phyloP scores from a whole-genome alignment of 2,888 invertebrate genomes.

The Cantharis flavilabris region DNA sequence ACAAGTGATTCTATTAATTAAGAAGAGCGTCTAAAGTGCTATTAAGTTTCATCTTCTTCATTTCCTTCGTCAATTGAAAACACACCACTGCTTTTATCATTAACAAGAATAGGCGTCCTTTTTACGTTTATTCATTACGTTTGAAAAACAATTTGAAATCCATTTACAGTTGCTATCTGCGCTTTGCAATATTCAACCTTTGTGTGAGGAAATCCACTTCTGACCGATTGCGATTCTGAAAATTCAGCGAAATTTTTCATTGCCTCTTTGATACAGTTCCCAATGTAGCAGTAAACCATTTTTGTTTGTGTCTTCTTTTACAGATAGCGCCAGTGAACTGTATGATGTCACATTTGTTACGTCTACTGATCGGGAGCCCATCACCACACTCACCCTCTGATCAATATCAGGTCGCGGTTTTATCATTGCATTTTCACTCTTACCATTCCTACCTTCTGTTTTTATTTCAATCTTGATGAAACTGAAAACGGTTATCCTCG shows the following conservation, averaged over 20 bases:
- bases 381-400: constrained; percentile 37
- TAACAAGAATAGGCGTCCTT: constrained; percentile 13
- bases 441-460: neutral
- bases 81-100: constrained; percentile 11
- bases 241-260: constrained; percentile 42
- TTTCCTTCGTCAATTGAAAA: constrained; percentile 13
- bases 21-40: constrained; percentile 11
- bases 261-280: constrained; percentile 38
- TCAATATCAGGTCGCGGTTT: constrained; percentile 40
- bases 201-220: constrained; percentile 34
- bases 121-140: constrained; percentile 23
- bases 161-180: constrained; percentile 33
- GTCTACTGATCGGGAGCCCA: constrained; percentile 44
- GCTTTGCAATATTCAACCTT: constrained; percentile 34
- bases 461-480: neutral
- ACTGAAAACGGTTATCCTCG: neutral
- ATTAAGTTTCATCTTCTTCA: constrained; percentile 22
- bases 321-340: constrained; percentile 43
- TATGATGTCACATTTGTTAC: constrained; percentile 46
- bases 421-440: constrained; percentile 31
- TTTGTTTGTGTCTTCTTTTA: constrained; percentile 39
- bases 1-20: constrained; percentile 16
- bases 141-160: constrained; percentile 35
- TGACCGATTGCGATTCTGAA: constrained; percentile 37
- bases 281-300: constrained; percentile 39